Base-by-base conservation (phyloP, 2,113 vertebrate genomes). In the Tinamus guttatus region DNA sequence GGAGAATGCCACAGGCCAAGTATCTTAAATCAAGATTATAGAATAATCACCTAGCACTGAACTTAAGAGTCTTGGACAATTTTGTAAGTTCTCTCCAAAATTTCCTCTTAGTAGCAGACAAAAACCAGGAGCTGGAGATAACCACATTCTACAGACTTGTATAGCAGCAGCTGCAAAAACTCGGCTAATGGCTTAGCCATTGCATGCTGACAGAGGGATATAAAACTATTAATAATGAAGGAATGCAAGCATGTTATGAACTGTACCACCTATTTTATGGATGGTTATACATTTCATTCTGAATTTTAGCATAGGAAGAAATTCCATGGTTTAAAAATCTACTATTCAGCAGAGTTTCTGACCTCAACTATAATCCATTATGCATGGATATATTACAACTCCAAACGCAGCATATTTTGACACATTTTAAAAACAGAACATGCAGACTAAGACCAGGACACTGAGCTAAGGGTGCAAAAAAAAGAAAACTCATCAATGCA, bases 191-290 rank as follows among this genome's bases (percentile, higher is more conserved):
- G 36, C 70, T 95, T 73, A 91, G 74, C 73, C 74, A 88, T 28
- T 91, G 71, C 77, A 69, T 14, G 54, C 40, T 90, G 89, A 94
- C 85, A 94, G 81, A 95, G 77, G 64, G 45, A 94, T 60, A 68
- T 45, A 38, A 88, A 92, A 76, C 51, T 71, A 91, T 74, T 95
- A 96, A 95, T 92, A 88, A 93, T 71, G 84, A 94, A 96, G 68
- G 78, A 95, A 97, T 27, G 2, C 68, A 90, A 95, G 87, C 79
- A 76, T 68, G 68, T 94, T 89, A 96, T 38, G 75, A 93, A 85
- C 58, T 22, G 5, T 69, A 68, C n/a, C 87, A 75, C 77, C 63
- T 93, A 76, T 77, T 97, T 92, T 80, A 85, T 69, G 63, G 84
- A 73, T 83, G 68, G 68, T 77, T 87, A 89, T 81, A 87, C 41